Conservation (phyloP, 2,797 vertebrate genomes). For the Neoniphon sammara region DNA sequence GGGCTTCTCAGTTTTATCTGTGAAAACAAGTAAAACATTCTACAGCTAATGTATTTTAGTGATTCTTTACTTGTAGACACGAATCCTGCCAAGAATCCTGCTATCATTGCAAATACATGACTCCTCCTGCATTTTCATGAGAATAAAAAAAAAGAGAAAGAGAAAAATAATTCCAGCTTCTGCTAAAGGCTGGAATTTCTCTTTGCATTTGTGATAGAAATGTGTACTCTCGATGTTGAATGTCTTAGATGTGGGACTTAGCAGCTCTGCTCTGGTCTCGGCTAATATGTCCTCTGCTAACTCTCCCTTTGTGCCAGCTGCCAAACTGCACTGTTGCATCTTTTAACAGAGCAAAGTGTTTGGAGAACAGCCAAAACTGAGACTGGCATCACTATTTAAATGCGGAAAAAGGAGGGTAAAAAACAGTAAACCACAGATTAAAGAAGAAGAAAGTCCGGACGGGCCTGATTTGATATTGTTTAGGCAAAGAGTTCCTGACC, state of each 20-base stretch:
- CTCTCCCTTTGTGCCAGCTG: conserved; percentile 50
- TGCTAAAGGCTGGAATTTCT: conserved; percentile 35
- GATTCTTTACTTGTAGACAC: conserved; percentile 7
- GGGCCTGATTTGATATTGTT: background rate
- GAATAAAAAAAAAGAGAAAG: background rate
- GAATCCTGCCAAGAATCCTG: conserved; percentile 27
- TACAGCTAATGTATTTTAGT: conserved; percentile 27
- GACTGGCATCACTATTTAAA: conserved; percentile 11
- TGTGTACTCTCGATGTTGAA: conserved; percentile 53
- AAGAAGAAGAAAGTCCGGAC: conserved; percentile 7
- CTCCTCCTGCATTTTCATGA: conserved; percentile 27
- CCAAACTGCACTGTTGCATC: conserved; percentile 62
- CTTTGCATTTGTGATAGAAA: conserved; percentile 62
- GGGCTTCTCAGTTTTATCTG: background rate
- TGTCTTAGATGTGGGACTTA: conserved; percentile 44
- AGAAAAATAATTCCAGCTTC: conserved; percentile 6
- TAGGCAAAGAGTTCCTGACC: background rate
- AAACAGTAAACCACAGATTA: background rate
- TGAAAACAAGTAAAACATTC: conserved; percentile 13
- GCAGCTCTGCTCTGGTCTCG: conserved; percentile 31
- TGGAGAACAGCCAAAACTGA: conserved; percentile 56
- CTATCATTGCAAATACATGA: conserved; percentile 14
- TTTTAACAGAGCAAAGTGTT: conserved; percentile 58
- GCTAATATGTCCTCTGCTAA: conserved; percentile 44
- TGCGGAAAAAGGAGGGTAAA: conserved; percentile 30